A percentile compares a stretch with the other conserved stretches of the same genome.
phyloP scores from a whole-genome alignment of 2,888 invertebrate species.

The Nebria salina region DNA sequence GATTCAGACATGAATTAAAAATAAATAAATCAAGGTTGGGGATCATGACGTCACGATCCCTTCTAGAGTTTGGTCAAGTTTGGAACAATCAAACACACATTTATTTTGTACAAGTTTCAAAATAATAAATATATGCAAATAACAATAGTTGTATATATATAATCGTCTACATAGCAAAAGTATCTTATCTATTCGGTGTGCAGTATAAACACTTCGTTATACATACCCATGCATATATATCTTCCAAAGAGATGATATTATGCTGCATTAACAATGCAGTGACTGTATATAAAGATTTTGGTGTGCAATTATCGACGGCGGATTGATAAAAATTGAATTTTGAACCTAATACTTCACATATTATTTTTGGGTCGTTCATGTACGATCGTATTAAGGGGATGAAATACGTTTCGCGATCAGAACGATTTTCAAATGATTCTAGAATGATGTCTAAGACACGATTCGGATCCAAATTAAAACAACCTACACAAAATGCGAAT shows the following conservation, averaged over 20 bases:
- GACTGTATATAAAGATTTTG: conserved; percentile 86
- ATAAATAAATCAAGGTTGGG: too few relatives aligned
- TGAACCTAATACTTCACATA: conserved; percentile 95
- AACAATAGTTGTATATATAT: too few relatives aligned
- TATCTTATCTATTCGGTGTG: neutral
- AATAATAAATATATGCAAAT: too few relatives aligned
- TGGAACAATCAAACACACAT: too few relatives aligned
- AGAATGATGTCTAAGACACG: conserved; percentile 95
- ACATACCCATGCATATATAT: conserved; percentile 91
- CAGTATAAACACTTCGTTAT: conserved; percentile 7
- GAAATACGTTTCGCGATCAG: conserved; percentile 81
- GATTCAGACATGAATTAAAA: too few relatives aligned
- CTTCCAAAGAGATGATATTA: conserved; percentile 83
- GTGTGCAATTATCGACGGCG: conserved; percentile 73
- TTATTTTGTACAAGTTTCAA: too few relatives aligned
- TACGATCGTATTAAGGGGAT: conserved; percentile 88
- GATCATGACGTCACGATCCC: too few relatives aligned
- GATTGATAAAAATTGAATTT: conserved; percentile 81
- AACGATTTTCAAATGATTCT: conserved; percentile 93
- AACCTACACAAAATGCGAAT: conserved; percentile 72
- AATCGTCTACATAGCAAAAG: too few relatives aligned
- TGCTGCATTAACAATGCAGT: conserved; percentile 91
- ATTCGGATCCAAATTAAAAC: conserved; percentile 99
- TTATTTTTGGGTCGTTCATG: conserved; percentile 86
- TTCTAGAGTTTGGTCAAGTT: too few relatives aligned